Evolutionary conservation across 2,113 vertebrate species (phyloP).

Genomic region (Quiscalus mexicanus): DNA sequence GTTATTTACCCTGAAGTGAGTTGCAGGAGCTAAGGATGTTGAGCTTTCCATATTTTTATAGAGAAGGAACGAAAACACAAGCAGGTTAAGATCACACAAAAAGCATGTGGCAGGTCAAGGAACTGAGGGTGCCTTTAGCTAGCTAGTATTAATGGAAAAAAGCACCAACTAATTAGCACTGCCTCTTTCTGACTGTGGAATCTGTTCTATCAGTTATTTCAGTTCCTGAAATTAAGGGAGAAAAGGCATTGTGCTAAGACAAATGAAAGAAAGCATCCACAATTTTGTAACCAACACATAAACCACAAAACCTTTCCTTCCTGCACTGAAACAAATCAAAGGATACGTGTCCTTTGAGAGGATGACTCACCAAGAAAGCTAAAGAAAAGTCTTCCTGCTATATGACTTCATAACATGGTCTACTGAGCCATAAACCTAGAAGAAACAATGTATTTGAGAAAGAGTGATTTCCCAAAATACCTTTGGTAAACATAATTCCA

Average conservation of each 20-base stretch:
- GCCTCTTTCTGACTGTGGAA: background rate
- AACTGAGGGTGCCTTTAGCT: background rate
- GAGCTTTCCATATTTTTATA: background rate
- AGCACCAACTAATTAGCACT: background rate
- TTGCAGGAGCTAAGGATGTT: background rate
- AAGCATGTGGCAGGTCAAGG: background rate
- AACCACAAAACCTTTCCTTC: background rate
- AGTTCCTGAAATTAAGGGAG: background rate
- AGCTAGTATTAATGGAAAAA: background rate
- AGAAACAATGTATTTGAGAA: background rate
- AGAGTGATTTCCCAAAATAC: background rate
- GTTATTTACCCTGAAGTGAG: background rate
- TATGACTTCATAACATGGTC: background rate
- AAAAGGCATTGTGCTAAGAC: background rate
- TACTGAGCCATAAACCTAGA: background rate
- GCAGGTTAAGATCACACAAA: background rate
- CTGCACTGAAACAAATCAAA: background rate
- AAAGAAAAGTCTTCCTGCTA: background rate
- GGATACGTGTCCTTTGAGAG: constrained; percentile 21
- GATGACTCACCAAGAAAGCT: constrained; percentile 27
- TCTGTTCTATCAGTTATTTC: background rate
- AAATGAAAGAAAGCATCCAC: background rate
- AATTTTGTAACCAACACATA: background rate
- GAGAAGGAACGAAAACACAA: background rate
- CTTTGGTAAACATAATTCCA: background rate